Conservation (phyloP, 2,888 invertebrate species). For the Urechis unicinctus region DNA sequence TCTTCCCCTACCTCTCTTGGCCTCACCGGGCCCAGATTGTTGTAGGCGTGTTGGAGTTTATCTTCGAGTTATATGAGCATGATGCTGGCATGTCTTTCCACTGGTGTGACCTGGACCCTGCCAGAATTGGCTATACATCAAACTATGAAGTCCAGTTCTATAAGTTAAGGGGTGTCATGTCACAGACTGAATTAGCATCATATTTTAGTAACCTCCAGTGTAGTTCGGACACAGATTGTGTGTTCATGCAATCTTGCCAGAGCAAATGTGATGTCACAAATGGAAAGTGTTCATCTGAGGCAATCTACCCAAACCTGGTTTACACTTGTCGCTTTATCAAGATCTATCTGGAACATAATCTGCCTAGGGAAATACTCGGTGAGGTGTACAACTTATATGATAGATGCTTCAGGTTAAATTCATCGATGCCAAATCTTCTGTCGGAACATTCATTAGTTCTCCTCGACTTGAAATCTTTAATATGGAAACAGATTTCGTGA, state of each 20-base stretch:
- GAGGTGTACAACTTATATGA: no score
- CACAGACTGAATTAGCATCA: conserved; percentile 23
- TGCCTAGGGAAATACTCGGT: no score
- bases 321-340: no score
- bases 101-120: conserved; percentile 32
- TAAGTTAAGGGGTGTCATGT: conserved; percentile 24
- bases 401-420: no score
- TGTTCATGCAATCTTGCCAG: conserved; percentile 27
- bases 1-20: conserved; percentile 33
- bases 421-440: no score
- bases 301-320: no score
- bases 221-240: conserved; percentile 26
- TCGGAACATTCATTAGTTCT: no score
- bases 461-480: no score
- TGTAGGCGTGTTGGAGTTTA: conserved; percentile 35
- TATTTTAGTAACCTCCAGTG: conserved; percentile 24
- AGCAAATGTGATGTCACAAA: conserved; percentile 30
- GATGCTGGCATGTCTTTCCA: conserved; percentile 28
- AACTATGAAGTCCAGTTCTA: conserved; percentile 29
- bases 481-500: no score
- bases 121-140: conserved; percentile 28
- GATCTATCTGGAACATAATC: no score
- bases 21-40: conserved; percentile 30
- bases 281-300: no score
- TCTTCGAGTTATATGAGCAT: conserved; percentile 29